Evolutionary conservation across 2,797 vertebrate species (phyloP).

Genomic region (Mus minutoides): DNA sequence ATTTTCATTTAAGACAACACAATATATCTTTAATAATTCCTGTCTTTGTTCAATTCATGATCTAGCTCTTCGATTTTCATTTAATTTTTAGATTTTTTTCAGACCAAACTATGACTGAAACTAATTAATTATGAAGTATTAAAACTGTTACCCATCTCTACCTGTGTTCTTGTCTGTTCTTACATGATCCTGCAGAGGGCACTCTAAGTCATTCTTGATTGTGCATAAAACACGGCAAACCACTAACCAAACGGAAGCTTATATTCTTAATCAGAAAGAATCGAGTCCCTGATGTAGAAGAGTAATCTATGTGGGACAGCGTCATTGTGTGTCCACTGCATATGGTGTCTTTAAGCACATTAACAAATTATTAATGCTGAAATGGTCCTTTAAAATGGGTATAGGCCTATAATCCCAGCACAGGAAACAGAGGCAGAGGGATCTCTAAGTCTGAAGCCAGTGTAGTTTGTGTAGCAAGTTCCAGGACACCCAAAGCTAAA

Average conservation of each 20-base stretch:
- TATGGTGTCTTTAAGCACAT: conserved; percentile 44
- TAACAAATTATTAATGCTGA: conserved; percentile 16
- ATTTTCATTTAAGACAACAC: conserved; percentile 59
- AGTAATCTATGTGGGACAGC: conserved; percentile 9
- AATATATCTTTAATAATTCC: conserved; percentile 21
- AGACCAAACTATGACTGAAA: conserved; percentile 37
- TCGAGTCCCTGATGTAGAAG: background rate
- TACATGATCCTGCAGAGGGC: conserved; percentile 61
- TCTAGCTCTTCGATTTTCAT: background rate
- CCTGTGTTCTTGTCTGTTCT: background rate
- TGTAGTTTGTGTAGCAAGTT: background rate
- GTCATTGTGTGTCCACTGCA: background rate
- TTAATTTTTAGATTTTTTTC: conserved; percentile 1
- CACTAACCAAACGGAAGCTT: conserved; percentile 19
- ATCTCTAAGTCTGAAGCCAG: background rate
- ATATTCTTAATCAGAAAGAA: conserved; percentile 37
- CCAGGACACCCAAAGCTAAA: background rate
- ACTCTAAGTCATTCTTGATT: conserved; percentile 22
- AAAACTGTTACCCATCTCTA: background rate
- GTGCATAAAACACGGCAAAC: background rate
- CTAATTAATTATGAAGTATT: conserved; percentile 43
- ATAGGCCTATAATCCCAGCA: background rate
- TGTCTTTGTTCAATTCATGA: background rate
- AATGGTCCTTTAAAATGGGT: background rate
- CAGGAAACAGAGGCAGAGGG: background rate